Evolutionary conservation across 2,888 invertebrate species (phyloP), one percentile per base, ranked within the genome.

Genomic region (Pseudococcus viburni): DNA sequence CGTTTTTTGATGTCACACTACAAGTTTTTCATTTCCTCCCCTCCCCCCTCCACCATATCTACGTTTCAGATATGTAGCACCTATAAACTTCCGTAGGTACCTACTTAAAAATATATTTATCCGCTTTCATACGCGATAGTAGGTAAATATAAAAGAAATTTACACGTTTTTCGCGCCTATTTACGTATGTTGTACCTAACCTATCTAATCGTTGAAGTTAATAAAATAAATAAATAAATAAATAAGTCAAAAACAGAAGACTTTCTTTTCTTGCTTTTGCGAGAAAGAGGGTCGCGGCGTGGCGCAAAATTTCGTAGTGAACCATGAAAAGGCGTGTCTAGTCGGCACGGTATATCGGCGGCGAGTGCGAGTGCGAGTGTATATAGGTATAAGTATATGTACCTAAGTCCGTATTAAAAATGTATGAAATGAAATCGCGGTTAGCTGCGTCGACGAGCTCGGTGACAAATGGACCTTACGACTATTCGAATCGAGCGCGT

Each of bases 311-410:
- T 83, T 19, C 19, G 80, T 17, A 17, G 12, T 46, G 80, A 83
- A 83, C 42, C 46, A 83, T 83, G 46, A 83, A 83, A 83, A 83
- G 80, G 80, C 80, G 80, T 83, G 80, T 77, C 64, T 64, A 59
- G 22, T 64, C 22, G 73, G n/a, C 55, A 15, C 11, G 51, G 51
- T 42, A 42, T n/a, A n/a, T 12, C n/a, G 55, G 55, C n/a, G 55
- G 55, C 55, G 55, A n/a, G 64, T 33, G 26, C 55, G 55, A n/a
- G 64, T 33, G 26, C 26, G 26, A 33, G 3, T 33, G 1, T 33
- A 33, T 33, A 33, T 59, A 59, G 5, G 59, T 19, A 59, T 33
- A 33, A 2, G 3, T 3, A 1, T 33, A 33, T 33, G 3, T 64
- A 9, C 22, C 22, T 11, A 64, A 64, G 22, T 64, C 9, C 22